Conservation (phyloP, 2,113 vertebrate genomes). For the Misgurnus anguillicaudatus region DNA sequence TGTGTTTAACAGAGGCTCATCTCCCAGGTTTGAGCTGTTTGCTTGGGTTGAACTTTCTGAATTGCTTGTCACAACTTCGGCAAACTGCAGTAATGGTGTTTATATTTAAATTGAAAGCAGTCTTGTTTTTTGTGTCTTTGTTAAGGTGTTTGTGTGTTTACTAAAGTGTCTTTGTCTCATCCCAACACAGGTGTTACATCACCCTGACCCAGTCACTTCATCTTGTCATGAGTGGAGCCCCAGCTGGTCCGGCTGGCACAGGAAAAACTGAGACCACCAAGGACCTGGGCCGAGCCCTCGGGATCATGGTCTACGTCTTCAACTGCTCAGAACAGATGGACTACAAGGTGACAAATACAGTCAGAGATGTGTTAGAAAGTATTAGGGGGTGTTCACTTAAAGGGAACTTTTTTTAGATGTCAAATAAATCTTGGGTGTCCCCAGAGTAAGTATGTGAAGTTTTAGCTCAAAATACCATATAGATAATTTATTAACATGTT, state of each 20-base stretch:
- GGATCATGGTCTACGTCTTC: conserved; percentile 96
- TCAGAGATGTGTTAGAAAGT: neutral
- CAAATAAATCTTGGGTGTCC: too few species aligned
- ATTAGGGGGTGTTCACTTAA: too few species aligned
- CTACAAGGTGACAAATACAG: conserved; percentile 82
- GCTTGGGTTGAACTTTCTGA: neutral
- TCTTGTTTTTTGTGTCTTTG: neutral
- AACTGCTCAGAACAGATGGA: conserved; percentile 99
- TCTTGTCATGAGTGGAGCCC: conserved; percentile 93
- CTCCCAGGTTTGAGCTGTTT: neutral
- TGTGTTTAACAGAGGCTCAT: neutral
- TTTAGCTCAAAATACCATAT: too few species aligned
- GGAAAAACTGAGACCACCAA: conserved; percentile 98
- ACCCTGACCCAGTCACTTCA: conserved; percentile 95
- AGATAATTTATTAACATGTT: too few species aligned
- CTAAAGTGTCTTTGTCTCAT: conserved; percentile 19
- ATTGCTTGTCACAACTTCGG: neutral
- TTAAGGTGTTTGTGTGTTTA: neutral
- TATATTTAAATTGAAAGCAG: neutral
- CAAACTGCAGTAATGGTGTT: neutral
- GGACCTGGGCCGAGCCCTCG: conserved; percentile 89
- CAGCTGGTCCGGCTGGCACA: conserved; percentile 90
- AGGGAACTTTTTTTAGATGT: too few species aligned
- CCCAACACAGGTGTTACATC: conserved; percentile 86
- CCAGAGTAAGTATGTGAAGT: too few species aligned